Base-by-base conservation (phyloP, 1,140 invertebrate species). In the Penaeus indicus region DNA sequence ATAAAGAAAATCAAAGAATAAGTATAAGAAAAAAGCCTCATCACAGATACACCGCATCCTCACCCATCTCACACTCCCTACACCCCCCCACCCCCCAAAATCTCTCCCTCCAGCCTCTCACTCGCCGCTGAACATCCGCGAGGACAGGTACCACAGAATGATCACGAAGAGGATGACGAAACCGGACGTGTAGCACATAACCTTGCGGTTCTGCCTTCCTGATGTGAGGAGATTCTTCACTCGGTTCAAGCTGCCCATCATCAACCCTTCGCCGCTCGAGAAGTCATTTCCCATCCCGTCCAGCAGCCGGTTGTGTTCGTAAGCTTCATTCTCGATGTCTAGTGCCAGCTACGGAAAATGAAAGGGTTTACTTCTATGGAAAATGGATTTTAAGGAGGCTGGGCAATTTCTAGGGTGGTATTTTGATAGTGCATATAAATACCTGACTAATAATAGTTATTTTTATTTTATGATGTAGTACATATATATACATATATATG, bases 151-250 rank as follows among this genome's bases (percentile, higher is more conserved):
- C 90, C 93, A 93, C 64, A 93, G 89, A 4, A 94, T 78, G 88
- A 94, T 91, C 89, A 94, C 92, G 1, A 93, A 87, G 8, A 91
- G 79, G 38, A 93, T 91, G 25, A 93, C 90, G 85, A 91, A 92
- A 3, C 92, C 64, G 27, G 93, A 92, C 78, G 93, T 92, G 91
- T 93, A 94, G 89, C 93, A 94, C 92, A 93, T 93, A 5, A 93
- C 88, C 84, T 91, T 92, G 22, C 93, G 89, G 89, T 93, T 93
- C 47, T 91, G 91, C 84, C 92, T 92, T 21, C 92, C 93, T 18
- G 93, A 91, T 13, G 89, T 91, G 25, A 94, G 91, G 92, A 94
- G 92, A 90, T 92, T 91, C 69, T 92, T 92, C 11, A 94, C 91
- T 67, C 93, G 85, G 82, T 92, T 93, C 72, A 93, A 91, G 67